A percentile compares a stretch with the other conserved stretches of the same genome.
These are phyloP conservation scores for Gadopsis marmoratus DNA, from an alignment of 2,797 vertebrate genomes.

Conservation along the genomic window DNA sequence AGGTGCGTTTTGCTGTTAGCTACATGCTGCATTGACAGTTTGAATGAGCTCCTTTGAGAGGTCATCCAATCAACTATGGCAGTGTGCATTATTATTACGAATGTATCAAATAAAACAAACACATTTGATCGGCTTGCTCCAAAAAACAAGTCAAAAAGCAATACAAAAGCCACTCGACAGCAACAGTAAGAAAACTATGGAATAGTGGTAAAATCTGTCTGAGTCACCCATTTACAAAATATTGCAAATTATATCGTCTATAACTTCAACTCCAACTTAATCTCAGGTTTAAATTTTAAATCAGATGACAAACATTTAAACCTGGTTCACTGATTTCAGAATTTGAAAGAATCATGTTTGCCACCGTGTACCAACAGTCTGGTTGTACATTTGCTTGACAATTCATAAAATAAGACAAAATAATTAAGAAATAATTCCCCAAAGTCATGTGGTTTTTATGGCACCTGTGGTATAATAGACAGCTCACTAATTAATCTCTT, in stretches of 20 bases:
- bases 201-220: conserved; percentile 58
- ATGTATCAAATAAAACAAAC: conserved; percentile 82
- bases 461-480: conserved; percentile 98
- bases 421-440: conserved; percentile 82
- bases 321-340: conserved; percentile 42
- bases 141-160: conserved; percentile 80
- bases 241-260: conserved; percentile 53
- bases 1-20: conserved; percentile 51
- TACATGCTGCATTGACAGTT: conserved; percentile 72
- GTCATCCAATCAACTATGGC: conserved; percentile 87
- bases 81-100: conserved; percentile 84
- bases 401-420: conserved; percentile 75
- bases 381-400: conserved; percentile 56
- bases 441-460: conserved; percentile 90
- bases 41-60: conserved; percentile 59
- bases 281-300: conserved; percentile 42
- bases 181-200: conserved; percentile 66
- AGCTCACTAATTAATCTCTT: conserved; percentile 94
- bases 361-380: conserved; percentile 52
- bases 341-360: conserved; percentile 50
- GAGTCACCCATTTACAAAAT: conserved; percentile 60
- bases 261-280: conserved; percentile 38
- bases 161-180: conserved; percentile 66
- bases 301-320: conserved; percentile 57
- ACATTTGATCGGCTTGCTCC: conserved; percentile 65